Conservation (phyloP, 2,113 vertebrate genomes). For the Mormyrus lacerda region DNA sequence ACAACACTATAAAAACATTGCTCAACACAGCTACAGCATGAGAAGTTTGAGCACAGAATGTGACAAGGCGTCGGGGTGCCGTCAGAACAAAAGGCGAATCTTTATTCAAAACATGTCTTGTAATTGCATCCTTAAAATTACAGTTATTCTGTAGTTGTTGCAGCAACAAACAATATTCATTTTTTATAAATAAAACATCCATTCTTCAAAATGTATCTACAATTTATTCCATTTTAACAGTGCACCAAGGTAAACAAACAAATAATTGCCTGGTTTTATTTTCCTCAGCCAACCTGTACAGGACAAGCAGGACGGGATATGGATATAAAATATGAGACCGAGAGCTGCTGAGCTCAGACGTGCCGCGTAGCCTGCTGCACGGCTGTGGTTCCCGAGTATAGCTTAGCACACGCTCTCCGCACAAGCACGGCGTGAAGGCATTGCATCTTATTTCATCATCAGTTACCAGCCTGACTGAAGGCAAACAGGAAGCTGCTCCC, state of each 20-base stretch:
- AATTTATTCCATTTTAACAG: not conserved
- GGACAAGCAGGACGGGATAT: not conserved
- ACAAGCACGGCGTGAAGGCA: constrained; percentile 44
- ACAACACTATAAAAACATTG: not conserved
- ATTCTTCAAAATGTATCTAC: not conserved
- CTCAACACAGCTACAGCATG: not conserved
- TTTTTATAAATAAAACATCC: not conserved
- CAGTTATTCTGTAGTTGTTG: not conserved
- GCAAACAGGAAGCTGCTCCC: constrained; percentile 46
- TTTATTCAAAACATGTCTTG: not conserved
- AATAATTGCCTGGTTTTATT: not conserved
- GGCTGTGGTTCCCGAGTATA: not conserved
- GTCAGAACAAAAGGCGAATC: not conserved
- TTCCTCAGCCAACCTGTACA: not conserved
- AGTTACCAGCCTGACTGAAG: constrained; percentile 32
- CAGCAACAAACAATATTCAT: not conserved
- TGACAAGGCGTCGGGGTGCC: not conserved
- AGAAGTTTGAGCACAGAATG: not conserved
- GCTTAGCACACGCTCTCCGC: not conserved
- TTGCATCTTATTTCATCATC: constrained; percentile 71
- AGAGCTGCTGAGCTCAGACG: not conserved
- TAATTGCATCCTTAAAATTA: not conserved
- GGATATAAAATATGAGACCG: not conserved
- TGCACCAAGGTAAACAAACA: not conserved
- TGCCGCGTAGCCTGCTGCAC: not conserved